A percentile compares a stretch with the other conserved stretches of the same genome.
Evolutionary conservation across 2,113 vertebrate genomes (phyloP).

Genomic region (Suricata suricatta): DNA sequence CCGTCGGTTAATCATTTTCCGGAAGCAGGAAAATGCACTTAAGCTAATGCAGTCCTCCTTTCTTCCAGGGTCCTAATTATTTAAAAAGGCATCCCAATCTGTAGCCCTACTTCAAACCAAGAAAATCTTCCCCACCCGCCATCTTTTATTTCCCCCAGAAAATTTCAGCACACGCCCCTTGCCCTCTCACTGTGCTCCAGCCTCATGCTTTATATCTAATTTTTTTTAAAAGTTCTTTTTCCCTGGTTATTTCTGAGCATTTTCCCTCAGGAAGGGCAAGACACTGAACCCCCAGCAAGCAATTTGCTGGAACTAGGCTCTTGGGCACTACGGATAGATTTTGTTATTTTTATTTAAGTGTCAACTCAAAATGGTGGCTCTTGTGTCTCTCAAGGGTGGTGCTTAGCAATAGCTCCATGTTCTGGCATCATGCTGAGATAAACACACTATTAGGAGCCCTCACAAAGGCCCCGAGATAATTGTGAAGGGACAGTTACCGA

Average conservation of each 20-base stretch:
- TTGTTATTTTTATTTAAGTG: constrained; percentile 72
- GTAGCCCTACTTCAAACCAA: constrained; percentile 2
- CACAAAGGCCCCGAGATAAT: constrained; percentile 27
- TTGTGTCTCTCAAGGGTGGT: constrained; percentile 48
- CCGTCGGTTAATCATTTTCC: constrained; percentile 78
- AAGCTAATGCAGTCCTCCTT: constrained; percentile 75
- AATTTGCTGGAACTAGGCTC: constrained; percentile 38
- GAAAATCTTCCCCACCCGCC: background rate
- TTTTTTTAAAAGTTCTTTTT: background rate
- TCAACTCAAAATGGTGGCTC: constrained; percentile 19
- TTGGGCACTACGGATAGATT: background rate
- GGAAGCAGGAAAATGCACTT: constrained; percentile 78
- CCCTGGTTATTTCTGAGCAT: background rate
- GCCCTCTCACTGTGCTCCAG: background rate
- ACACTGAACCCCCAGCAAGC: background rate
- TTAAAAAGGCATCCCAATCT: constrained; percentile 62
- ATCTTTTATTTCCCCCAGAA: background rate
- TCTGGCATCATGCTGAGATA: constrained; percentile 52
- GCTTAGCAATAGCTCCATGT: constrained; percentile 26
- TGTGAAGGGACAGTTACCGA: constrained; percentile 57
- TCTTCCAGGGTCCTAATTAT: constrained; percentile 63
- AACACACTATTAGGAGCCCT: background rate
- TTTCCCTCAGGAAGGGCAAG: background rate
- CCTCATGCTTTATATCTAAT: background rate
- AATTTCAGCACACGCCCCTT: background rate